Evolutionary conservation across 1,140 invertebrate species (phyloP), one percentile per base, ranked within the genome.

Genomic region (Ceratitis capitata): DNA sequence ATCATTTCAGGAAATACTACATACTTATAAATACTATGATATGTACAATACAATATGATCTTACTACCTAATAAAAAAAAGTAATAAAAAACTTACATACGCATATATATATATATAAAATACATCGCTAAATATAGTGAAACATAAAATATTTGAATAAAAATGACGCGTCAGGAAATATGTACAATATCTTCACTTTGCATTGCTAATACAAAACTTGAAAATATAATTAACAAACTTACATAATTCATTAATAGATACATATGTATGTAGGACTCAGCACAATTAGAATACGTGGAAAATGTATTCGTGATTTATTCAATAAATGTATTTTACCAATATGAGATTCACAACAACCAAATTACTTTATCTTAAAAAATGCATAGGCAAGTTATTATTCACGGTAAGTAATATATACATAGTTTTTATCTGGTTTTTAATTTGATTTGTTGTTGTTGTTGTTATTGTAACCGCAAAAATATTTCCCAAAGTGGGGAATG

Each of bases 321-420:
- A 69, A 69, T 69, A 69, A 69, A 69, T 69, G 61, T 69, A 69
- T 69, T 69, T 69, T 69, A 69, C 61, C 61, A 29, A 69, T 69
- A 69, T 69, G 61, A 69, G 39, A 35, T 69, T 69, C 61, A 69
- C 32, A 69, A 69, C 32, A 64, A 3, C 35, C 35, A 10, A 53
- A n/a, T 53, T n/a, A n/a, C n/a, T n/a, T n/a, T n/a, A n/a, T n/a
- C n/a, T n/a, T n/a, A n/a, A n/a, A n/a, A n/a, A n/a, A n/a, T n/a
- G n/a, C n/a, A n/a, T n/a, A n/a, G n/a, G n/a, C n/a, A n/a, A n/a
- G n/a, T n/a, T n/a, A n/a, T n/a, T n/a, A n/a, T n/a, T n/a, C n/a
- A n/a, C n/a, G n/a, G n/a, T n/a, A n/a, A n/a, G n/a, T n/a, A n/a
- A n/a, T n/a, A n/a, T n/a, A n/a, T n/a, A n/a, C n/a, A n/a, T n/a